These are phyloP conservation scores for Bembecia ichneumoniformis DNA, from an alignment of 2,888 invertebrate species.

Conservation along the genomic window DNA sequence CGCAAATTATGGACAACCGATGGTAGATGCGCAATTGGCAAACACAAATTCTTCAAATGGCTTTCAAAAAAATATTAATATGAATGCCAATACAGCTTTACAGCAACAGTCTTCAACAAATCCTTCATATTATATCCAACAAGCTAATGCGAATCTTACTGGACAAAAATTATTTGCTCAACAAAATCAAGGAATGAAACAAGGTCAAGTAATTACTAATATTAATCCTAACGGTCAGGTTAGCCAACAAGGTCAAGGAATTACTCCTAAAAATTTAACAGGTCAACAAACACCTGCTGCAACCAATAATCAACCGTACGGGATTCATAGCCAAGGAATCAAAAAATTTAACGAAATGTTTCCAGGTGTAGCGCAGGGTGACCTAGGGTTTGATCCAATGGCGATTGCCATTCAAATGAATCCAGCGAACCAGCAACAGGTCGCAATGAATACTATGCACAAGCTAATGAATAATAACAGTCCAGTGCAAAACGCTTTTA, in stretches of 20 bases:
- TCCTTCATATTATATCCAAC: not conserved
- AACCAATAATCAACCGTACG: conserved; percentile 18
- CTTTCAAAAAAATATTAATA: not conserved
- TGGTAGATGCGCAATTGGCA: not conserved
- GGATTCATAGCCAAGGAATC: conserved; percentile 40
- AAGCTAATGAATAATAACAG: conserved; percentile 29
- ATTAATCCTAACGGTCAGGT: conserved; percentile 2
- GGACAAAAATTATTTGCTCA: not conserved
- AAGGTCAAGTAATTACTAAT: not conserved
- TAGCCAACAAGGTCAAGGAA: not conserved
- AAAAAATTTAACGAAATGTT: conserved; percentile 58
- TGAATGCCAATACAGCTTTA: not conserved
- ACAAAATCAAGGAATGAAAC: not conserved
- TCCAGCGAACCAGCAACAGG: conserved; percentile 48
- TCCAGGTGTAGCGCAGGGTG: conserved; percentile 47
- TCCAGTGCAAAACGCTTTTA: conserved; percentile 3
- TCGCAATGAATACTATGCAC: conserved; percentile 40
- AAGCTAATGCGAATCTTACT: not conserved
- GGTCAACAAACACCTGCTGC: conserved; percentile 13
- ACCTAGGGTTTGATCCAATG: conserved; percentile 62
- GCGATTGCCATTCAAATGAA: conserved; percentile 63
- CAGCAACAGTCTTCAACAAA: not conserved
- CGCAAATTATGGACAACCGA: not conserved
- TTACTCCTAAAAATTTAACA: conserved; percentile 11
- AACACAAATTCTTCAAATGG: not conserved